Evolutionary conservation across 2,888 invertebrate species (phyloP).

Genomic region (Hedya salicella): DNA sequence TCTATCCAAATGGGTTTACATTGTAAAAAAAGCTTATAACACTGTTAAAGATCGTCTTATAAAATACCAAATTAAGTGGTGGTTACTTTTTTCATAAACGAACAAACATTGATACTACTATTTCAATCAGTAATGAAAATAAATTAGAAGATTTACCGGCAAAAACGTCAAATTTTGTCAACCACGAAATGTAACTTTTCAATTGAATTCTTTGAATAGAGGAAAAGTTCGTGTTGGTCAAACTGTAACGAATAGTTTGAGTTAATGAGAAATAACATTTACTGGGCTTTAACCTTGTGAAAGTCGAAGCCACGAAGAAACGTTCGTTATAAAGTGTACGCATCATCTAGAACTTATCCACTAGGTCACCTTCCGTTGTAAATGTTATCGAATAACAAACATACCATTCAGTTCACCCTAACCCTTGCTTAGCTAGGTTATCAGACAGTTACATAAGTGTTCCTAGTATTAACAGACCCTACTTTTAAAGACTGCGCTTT

Average conservation of each 20-base stretch:
- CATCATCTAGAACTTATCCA: conserved; percentile 13
- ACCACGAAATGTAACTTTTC: too few relatives aligned
- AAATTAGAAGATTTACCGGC: background rate
- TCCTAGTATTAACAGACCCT: conserved; percentile 16
- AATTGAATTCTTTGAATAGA: too few relatives aligned
- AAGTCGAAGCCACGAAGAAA: conserved; percentile 10
- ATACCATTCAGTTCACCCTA: conserved; percentile 7
- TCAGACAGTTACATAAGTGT: conserved; percentile 21
- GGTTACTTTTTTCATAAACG: background rate
- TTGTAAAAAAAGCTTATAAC: background rate
- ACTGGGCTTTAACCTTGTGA: conserved; percentile 14
- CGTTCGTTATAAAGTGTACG: background rate
- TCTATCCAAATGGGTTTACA: background rate
- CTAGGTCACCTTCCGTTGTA: conserved; percentile 37
- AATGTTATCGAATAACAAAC: conserved; percentile 37
- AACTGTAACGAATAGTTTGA: background rate
- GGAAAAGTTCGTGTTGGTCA: background rate
- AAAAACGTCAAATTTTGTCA: background rate
- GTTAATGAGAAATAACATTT: conserved; percentile 1
- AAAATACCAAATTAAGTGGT: background rate
- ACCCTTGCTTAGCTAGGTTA: conserved; percentile 26
- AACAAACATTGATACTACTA: background rate
- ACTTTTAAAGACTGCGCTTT: conserved; percentile 12
- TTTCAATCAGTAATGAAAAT: background rate
- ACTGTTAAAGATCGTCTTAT: background rate